phyloP scores from a whole-genome alignment of 2,888 invertebrate species.

The Cephalotes varians region DNA sequence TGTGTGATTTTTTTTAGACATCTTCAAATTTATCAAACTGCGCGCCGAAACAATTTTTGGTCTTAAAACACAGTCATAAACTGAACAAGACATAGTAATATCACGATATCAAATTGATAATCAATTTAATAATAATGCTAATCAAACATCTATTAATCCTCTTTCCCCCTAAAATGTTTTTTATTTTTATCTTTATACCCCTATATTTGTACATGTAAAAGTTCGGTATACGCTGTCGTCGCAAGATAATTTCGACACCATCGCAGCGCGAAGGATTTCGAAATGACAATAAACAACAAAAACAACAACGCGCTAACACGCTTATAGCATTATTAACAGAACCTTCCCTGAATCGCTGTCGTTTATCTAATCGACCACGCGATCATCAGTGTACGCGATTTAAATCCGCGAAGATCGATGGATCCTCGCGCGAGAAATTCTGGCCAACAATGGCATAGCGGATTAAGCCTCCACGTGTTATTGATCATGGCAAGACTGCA shows the following conservation, averaged over 20 bases:
- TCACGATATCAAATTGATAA: too few relatives aligned
- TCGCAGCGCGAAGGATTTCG: constrained; percentile 2
- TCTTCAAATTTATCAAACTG: too few relatives aligned
- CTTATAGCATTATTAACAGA: constrained; percentile 36
- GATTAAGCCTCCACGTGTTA: constrained; percentile 59
- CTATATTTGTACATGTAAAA: background rate
- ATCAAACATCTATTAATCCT: too few relatives aligned
- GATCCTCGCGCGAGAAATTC: constrained; percentile 36
- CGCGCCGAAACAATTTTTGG: too few relatives aligned
- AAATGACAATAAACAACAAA: constrained; percentile 43
- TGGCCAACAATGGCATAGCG: constrained; percentile 21
- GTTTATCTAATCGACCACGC: constrained; percentile 69
- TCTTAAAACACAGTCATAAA: too few relatives aligned
- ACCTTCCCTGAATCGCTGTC: constrained; percentile 59
- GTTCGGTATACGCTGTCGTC: background rate
- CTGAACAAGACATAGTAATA: too few relatives aligned
- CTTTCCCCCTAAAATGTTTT: background rate
- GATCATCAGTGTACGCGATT: constrained; percentile 60
- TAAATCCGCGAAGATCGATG: constrained; percentile 76
- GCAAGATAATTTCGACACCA: background rate
- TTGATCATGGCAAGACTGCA: constrained; percentile 64
- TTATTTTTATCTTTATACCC: background rate
- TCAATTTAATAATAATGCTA: too few relatives aligned
- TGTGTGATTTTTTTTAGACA: too few relatives aligned
- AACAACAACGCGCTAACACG: background rate